Evolutionary conservation across 2,113 vertebrate genomes (phyloP).

Genomic region (Takifugu flavidus): DNA sequence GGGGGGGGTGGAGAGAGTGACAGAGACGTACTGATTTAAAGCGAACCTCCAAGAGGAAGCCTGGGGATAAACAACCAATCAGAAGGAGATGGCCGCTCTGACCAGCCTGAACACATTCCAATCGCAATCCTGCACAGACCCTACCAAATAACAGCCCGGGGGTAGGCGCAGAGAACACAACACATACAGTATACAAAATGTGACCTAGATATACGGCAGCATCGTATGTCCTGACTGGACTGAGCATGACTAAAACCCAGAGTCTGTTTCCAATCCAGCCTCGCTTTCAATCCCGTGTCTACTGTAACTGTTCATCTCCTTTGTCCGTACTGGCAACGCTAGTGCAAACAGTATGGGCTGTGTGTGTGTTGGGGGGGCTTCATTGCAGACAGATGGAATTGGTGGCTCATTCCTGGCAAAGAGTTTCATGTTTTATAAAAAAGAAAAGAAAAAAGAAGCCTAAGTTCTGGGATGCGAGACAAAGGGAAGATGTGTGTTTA

Average conservation of each 20-base stretch:
- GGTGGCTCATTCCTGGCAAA: slow-evolving; percentile 31
- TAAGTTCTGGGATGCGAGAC: slow-evolving; percentile 5
- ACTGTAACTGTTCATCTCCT: slow-evolving; percentile 14
- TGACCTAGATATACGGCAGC: slow-evolving; percentile 41
- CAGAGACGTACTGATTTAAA: slow-evolving; percentile 52
- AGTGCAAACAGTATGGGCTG: neutral
- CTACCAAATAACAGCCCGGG: slow-evolving; percentile 25
- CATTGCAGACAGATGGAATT: slow-evolving; percentile 34
- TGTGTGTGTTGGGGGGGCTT: slow-evolving; percentile 11
- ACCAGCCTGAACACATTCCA: slow-evolving; percentile 63
- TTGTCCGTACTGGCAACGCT: slow-evolving; percentile 3
- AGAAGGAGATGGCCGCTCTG: slow-evolving; percentile 40
- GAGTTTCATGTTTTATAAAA: slow-evolving; percentile 28
- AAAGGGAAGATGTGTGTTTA: neutral
- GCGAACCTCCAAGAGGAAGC: slow-evolving; percentile 42
- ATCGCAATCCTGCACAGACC: slow-evolving; percentile 56
- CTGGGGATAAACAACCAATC: slow-evolving; percentile 60
- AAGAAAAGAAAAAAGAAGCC: slow-evolving; percentile 6
- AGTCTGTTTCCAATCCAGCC: slow-evolving; percentile 44
- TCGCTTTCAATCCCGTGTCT: slow-evolving; percentile 5
- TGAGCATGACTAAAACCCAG: slow-evolving; percentile 15
- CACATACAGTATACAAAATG: slow-evolving; percentile 26
- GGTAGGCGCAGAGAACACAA: slow-evolving; percentile 31
- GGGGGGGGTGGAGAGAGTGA: slow-evolving; percentile 19
- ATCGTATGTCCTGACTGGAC: slow-evolving; percentile 38